Percentiles rank a stretch among this genome's conserved stretches.
Evolutionary conservation across 1,140 invertebrate genomes (phyloP).

Genomic region (Zelostemma sp.): DNA sequence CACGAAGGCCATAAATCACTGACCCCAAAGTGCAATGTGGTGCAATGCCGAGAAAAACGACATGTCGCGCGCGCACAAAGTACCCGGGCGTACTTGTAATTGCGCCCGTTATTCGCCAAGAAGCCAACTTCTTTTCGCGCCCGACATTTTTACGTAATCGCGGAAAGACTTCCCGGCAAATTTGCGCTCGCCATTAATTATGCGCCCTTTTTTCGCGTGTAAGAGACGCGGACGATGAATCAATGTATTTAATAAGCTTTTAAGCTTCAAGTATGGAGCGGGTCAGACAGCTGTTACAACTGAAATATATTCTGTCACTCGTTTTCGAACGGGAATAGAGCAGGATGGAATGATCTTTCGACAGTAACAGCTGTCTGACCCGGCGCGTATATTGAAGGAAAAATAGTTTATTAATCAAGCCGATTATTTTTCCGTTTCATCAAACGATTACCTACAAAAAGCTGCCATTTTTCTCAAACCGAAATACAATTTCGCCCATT

Average conservation of each 20-base stretch:
- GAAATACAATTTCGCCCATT: neutral
- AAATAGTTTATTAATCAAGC: constrained; percentile 51
- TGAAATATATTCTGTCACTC: constrained; percentile 51
- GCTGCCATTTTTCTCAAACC: neutral
- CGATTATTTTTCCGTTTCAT: constrained; percentile 38
- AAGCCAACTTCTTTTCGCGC: too few species aligned
- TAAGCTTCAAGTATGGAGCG: constrained; percentile 19
- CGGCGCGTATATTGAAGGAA: constrained; percentile 46
- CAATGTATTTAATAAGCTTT: constrained; percentile 24
- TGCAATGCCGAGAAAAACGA: constrained; percentile 53
- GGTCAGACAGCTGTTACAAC: constrained; percentile 51
- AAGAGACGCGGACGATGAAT: neutral
- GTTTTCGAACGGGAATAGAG: constrained; percentile 39
- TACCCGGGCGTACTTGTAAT: constrained; percentile 25
- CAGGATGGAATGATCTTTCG: constrained; percentile 32
- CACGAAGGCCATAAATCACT: constrained; percentile 57
- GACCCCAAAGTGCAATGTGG: constrained; percentile 46
- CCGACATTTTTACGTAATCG: neutral
- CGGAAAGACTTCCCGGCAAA: neutral
- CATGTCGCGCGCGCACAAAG: constrained; percentile 37
- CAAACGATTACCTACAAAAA: constrained; percentile 35
- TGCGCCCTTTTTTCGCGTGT: too few species aligned
- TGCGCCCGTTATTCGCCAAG: constrained; percentile 11
- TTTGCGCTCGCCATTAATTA: neutral
- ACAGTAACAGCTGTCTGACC: constrained; percentile 51